Evolutionary conservation across 2,113 vertebrate species (phyloP).

Genomic region (Prinia subflava): DNA sequence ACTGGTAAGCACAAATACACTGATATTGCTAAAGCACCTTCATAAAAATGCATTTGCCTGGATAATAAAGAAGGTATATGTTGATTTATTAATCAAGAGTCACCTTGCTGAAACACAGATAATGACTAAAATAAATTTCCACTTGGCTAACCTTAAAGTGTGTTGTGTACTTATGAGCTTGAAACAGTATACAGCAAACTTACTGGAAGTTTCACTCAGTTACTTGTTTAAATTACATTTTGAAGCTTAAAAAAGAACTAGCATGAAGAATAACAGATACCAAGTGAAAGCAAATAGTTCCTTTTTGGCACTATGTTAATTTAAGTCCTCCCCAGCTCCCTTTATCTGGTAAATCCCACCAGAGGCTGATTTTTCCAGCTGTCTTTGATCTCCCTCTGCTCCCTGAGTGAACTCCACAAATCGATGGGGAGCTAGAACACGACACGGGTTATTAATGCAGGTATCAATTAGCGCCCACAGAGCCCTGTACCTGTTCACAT

Average conservation of each 20-base stretch:
- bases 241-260: not conserved
- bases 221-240: not conserved
- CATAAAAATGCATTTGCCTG: not conserved
- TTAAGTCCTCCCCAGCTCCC: not conserved
- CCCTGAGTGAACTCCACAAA: not conserved
- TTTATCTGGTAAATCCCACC: not conserved
- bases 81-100: conserved; percentile 13
- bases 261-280: not conserved
- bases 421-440: not conserved
- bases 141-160: not conserved
- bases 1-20: not conserved
- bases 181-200: not conserved
- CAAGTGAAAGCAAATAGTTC: not conserved
- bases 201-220: not conserved
- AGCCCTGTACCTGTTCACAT: conserved; percentile 70
- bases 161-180: not conserved
- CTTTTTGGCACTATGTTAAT: not conserved
- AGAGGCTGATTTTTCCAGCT: not conserved
- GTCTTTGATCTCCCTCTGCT: not conserved
- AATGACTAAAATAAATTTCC: not conserved
- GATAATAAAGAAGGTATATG: not conserved
- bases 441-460: not conserved
- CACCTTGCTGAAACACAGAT: not conserved
- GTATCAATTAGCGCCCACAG: not conserved
- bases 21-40: not conserved